phyloP scores from a whole-genome alignment of 2,888 invertebrate species.

The Pandemis cinnamomeana region DNA sequence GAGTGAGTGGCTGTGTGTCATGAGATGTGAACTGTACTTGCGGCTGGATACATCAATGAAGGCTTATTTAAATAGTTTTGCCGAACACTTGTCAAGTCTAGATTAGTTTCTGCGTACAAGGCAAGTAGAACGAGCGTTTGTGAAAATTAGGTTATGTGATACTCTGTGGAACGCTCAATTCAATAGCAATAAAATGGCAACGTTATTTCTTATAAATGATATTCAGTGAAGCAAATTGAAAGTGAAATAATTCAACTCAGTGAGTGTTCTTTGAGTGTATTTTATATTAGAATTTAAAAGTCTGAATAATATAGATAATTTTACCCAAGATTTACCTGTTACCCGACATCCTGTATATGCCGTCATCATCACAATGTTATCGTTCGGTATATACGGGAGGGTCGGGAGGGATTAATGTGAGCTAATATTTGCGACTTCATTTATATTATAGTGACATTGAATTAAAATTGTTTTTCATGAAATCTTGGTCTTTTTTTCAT shows the following conservation, averaged over 20 bases:
- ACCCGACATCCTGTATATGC: not conserved
- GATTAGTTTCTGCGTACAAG: not conserved
- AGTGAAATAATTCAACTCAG: not conserved
- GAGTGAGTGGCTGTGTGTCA: too few species aligned
- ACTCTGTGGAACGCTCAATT: too few species aligned
- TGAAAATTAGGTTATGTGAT: too few species aligned
- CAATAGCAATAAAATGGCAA: too few species aligned
- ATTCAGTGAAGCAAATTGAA: not conserved
- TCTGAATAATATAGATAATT: not conserved
- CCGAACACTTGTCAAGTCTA: not conserved
- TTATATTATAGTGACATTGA: not conserved
- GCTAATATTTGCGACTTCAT: not conserved
- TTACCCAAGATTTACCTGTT: not conserved
- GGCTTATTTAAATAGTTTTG: not conserved
- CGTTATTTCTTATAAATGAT: too few species aligned
- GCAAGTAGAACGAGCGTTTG: too few species aligned
- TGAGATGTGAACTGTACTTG: too few species aligned
- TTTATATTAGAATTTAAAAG: not conserved
- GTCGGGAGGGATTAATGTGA: not conserved
- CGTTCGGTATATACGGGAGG: not conserved
- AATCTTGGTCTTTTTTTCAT: not conserved
- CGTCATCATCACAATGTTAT: not conserved
- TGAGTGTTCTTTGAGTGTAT: not conserved
- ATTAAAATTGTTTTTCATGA: conserved; percentile 6
- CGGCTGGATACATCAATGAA: too few species aligned